Conservation (phyloP, 2,888 invertebrate species). For the Phaonia tiefii region DNA sequence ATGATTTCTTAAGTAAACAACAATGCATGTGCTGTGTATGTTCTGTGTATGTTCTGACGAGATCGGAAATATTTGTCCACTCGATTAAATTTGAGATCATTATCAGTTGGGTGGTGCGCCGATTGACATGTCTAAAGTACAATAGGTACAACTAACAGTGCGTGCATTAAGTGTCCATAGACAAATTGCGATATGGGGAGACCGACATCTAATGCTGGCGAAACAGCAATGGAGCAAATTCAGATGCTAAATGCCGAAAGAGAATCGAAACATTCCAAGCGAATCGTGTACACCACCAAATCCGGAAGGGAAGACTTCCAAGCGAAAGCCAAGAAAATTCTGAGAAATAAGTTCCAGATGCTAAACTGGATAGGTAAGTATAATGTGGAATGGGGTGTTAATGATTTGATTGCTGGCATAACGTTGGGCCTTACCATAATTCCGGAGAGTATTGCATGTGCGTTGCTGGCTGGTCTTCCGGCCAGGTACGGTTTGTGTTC, state of each 20-base stretch:
- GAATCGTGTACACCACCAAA: constrained; percentile 53
- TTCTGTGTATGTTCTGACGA: too few species aligned
- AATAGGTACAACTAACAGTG: neutral
- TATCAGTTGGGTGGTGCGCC: neutral
- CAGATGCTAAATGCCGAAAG: constrained; percentile 38
- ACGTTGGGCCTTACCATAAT: constrained; percentile 95
- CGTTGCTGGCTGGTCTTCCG: constrained; percentile 90
- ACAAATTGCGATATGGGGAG: neutral
- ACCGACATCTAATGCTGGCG: too few species aligned
- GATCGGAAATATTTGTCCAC: neutral
- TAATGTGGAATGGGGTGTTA: constrained; percentile 82
- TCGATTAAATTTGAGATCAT: constrained; percentile 26
- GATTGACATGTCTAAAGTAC: neutral
- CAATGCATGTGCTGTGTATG: neutral
- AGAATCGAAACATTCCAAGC: constrained; percentile 49
- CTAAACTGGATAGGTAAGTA: constrained; percentile 76
- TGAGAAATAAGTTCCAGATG: constrained; percentile 71
- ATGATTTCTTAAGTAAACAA: constrained; percentile 23
- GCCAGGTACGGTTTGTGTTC: constrained; percentile 96
- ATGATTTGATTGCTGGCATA: constrained; percentile 92
- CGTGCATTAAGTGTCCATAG: neutral
- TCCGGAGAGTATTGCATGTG: constrained; percentile 97
- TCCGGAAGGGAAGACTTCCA: constrained; percentile 27
- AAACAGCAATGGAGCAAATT: constrained; percentile 37
- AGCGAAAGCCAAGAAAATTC: constrained; percentile 59